Evolutionary conservation across 1,140 invertebrate genomes (phyloP).

Genomic region (Himalopsyche phryganea): DNA sequence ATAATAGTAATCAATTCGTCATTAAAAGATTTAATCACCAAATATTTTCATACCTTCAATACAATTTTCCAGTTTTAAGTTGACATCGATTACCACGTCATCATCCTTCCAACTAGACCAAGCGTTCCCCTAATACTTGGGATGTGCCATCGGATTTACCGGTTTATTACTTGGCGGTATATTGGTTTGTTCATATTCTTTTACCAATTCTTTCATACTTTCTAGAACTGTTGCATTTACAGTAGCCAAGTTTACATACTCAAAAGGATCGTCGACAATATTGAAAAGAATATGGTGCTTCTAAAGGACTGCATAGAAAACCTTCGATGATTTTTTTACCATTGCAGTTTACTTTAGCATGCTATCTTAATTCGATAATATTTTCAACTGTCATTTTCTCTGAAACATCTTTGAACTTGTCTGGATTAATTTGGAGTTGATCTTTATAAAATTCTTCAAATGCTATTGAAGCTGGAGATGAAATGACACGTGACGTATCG

Average conservation of each 20-base stretch:
- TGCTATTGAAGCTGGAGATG: conserved; percentile 48
- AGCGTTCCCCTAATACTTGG: conserved; percentile 51
- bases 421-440: conserved; percentile 24
- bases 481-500: conserved; percentile 52
- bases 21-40: too few relatives aligned
- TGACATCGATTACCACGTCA: not conserved
- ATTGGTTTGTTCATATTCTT: conserved; percentile 47
- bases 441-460: conserved; percentile 47
- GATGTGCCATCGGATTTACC: conserved; percentile 55
- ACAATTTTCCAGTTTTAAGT: too few relatives aligned
- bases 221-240: conserved; percentile 44
- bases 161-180: conserved; percentile 53
- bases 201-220: conserved; percentile 48
- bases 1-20: too few relatives aligned
- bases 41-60: too few relatives aligned
- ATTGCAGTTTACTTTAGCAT: conserved; percentile 18
- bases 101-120: conserved; percentile 57
- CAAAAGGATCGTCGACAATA: conserved; percentile 72
- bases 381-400: not conserved
- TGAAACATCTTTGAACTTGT: conserved; percentile 3
- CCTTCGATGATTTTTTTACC: conserved; percentile 2
- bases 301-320: conserved; percentile 28
- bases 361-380: conserved; percentile 6
- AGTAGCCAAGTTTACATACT: conserved; percentile 64
- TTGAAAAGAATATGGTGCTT: conserved; percentile 65